Conservation (phyloP, 2,113 vertebrate species). For the Lutjanus erythropterus region DNA sequence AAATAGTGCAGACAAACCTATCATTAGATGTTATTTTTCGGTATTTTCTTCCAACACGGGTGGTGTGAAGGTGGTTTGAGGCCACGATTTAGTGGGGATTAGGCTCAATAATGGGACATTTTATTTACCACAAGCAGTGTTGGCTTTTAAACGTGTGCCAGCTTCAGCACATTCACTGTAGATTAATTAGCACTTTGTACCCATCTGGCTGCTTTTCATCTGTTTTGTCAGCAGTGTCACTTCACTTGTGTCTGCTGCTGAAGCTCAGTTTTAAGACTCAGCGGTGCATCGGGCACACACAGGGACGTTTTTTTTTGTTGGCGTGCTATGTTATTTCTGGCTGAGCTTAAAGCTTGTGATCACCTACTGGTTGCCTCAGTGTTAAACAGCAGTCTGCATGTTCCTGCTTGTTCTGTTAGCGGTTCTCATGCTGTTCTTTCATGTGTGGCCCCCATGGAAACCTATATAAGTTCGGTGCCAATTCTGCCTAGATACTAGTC, state of each 20-base stretch:
- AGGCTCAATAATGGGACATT: slow-evolving; percentile 5
- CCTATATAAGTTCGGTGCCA: background rate
- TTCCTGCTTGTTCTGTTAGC: background rate
- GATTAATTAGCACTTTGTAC: slow-evolving; percentile 8
- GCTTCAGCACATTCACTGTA: background rate
- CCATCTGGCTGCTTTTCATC: background rate
- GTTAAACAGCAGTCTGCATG: background rate
- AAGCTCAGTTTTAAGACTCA: background rate
- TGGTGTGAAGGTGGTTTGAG: background rate
- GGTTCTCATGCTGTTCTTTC: background rate
- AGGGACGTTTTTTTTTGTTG: background rate
- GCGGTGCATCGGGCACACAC: background rate
- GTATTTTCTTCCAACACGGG: background rate
- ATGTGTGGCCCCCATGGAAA: slow-evolving; percentile 5
- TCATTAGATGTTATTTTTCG: background rate
- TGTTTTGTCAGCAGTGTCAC: slow-evolving; percentile 19
- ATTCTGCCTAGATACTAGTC: background rate
- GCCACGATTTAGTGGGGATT: too few relatives aligned
- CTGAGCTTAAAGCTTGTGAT: slow-evolving; percentile 10
- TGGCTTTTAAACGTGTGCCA: background rate
- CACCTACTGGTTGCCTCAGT: background rate
- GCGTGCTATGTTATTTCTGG: background rate
- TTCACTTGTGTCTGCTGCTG: background rate
- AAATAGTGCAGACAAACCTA: background rate
- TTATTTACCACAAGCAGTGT: background rate